Evolutionary conservation across 2,113 vertebrate genomes (phyloP), one percentile per base, ranked within the genome.

Genomic region (Peromyscus leucopus): DNA sequence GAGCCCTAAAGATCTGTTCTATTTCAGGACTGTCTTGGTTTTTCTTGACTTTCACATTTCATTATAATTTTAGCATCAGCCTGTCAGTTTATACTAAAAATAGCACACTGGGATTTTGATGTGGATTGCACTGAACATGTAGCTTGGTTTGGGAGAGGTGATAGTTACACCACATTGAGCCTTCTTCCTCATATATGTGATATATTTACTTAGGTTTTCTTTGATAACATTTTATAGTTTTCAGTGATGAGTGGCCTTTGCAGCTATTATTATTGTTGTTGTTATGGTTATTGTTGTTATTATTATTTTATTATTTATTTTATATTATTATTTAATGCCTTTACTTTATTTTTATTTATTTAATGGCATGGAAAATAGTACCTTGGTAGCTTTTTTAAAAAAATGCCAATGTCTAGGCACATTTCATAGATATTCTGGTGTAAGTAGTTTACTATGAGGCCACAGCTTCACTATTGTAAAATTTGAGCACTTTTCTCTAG

Each of bases 11-110:
- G 42, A 71, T 57, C 46, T 95, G 28, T 48, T 90, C 57, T 91
- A 91, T 72, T 91, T 93, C 33, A 78, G 39, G 28, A 96, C 2
- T 76, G 31, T 91, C 78, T 86, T 93, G 22, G 59, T 67, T 96
- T 76, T 84, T 21, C 39, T 55, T 67, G 57, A 22, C 28, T 96
- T 93, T 69, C 78, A 42, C 24, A 92, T 80, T 85, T 91, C 48
- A 48, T 89, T 90, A 59, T 67, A 88, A 75, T 76, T 89, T 89
- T 96, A 96, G 26, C n/a, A 92, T 39, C 4, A 67, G 46, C 36
- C 85, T 89, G 88, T 75, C 33, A 46, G 65, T 90, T 91, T 65
- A 48, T 42, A 51, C 61, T 76, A 84, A 90, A 92, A 89, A 57
- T 33, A 91, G 59, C 19, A 69, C 74, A 46, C 55, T 89, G 74